Percentiles rank a stretch among this genome's conserved stretches.
Conservation (phyloP, 2,113 vertebrate species). For the Cromileptes altivelis region DNA sequence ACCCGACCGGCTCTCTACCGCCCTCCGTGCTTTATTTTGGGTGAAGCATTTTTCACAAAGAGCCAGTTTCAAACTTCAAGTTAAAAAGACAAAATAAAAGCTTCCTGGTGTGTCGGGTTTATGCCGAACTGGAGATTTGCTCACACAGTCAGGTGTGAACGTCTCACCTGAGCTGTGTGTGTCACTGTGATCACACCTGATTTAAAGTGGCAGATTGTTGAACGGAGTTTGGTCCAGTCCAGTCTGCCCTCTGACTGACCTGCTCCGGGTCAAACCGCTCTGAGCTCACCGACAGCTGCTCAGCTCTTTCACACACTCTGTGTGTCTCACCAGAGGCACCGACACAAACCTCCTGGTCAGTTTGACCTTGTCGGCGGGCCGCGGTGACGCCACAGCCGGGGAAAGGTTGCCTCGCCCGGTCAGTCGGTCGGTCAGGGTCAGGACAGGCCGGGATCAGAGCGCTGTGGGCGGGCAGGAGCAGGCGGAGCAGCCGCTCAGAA, state of each 20-base stretch:
- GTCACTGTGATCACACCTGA: rapidly evolving
- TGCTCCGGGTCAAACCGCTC: background rate
- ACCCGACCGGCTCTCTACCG: constrained; percentile 1
- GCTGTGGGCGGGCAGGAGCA: background rate
- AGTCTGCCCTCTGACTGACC: background rate
- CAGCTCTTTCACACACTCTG: too few species aligned
- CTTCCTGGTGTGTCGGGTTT: too few species aligned
- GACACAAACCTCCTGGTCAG: background rate
- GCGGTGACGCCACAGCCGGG: background rate
- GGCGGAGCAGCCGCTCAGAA: too few species aligned
- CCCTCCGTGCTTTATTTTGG: background rate
- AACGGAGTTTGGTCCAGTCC: background rate
- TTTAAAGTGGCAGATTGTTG: background rate
- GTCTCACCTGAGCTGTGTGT: rapidly evolving
- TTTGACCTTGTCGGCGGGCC: constrained; percentile 15
- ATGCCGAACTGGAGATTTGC: background rate
- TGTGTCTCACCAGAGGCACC: too few species aligned
- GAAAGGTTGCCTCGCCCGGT: background rate
- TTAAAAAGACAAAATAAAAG: too few species aligned
- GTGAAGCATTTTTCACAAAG: too few species aligned
- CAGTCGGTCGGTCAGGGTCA: background rate
- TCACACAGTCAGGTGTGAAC: rapidly evolving
- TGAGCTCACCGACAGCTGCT: too few species aligned
- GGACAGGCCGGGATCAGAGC: background rate
- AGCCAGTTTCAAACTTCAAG: background rate